phyloP scores from a whole-genome alignment of 53 echinoderm and acorn worm species.

The Antedon mediterranea region DNA sequence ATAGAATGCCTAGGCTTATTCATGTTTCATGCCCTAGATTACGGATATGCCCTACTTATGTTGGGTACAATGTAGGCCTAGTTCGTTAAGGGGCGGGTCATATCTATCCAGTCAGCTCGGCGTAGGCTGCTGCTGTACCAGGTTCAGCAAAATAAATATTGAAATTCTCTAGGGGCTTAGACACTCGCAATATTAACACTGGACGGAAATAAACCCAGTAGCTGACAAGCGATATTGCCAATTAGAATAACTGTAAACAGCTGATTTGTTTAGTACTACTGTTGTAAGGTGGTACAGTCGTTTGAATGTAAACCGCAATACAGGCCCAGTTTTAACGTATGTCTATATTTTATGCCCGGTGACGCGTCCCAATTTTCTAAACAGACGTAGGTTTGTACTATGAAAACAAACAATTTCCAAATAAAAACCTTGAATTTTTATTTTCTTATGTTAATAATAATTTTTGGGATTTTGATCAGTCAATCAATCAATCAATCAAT shows the following conservation, averaged over 20 bases:
- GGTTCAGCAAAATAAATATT: neutral
- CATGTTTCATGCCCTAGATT: neutral
- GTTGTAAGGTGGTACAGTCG: no score
- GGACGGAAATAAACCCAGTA: neutral
- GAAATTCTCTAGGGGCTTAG: neutral
- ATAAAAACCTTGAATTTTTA: no score
- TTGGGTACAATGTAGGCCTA: neutral
- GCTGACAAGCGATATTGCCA: neutral
- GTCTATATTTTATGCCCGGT: no score
- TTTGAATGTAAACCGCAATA: no score
- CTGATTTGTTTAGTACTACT: neutral
- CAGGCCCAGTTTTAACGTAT: no score
- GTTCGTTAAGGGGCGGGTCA: neutral
- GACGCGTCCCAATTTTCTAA: no score
- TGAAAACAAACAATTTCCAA: no score
- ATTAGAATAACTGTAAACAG: neutral
- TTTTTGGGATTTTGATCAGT: no score
- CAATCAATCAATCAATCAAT: no score
- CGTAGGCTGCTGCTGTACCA: neutral
- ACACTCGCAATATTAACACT: neutral
- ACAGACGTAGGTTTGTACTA: no score
- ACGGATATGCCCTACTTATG: neutral
- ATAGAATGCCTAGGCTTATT: no score
- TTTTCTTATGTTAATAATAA: no score
- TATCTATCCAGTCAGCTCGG: neutral